A percentile compares a stretch with the other conserved stretches of the same genome.
phyloP scores from a whole-genome alignment of 2,888 invertebrate genomes.

The Iselma pallidipennis region DNA sequence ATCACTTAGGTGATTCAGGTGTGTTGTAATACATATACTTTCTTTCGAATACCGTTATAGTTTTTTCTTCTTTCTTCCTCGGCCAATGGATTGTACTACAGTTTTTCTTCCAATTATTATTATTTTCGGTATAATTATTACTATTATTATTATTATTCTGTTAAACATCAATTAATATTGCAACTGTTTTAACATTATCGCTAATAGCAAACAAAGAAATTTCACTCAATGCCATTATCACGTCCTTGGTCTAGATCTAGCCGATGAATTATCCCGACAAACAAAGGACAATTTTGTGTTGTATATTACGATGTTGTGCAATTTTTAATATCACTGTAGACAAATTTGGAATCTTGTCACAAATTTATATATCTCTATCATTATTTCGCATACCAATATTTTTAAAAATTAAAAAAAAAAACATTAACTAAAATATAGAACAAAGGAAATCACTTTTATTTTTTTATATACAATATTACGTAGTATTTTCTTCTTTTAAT shows the following conservation, averaged over 20 bases:
- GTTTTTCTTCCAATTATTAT: slow-evolving; percentile 1
- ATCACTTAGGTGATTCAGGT: slow-evolving; percentile 38
- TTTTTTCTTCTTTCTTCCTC: slow-evolving; percentile 17
- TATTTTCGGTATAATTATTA: neutral
- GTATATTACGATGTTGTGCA: slow-evolving; percentile 27
- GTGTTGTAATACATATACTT: slow-evolving; percentile 35
- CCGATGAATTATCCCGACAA: slow-evolving; percentile 26
- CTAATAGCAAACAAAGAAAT: slow-evolving; percentile 19
- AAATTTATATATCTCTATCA: neutral
- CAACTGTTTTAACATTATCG: too few species aligned
- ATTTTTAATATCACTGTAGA: slow-evolving; percentile 11
- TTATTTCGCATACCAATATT: too few species aligned
- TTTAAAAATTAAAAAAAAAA: neutral
- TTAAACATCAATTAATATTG: slow-evolving; percentile 4
- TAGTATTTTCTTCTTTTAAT: neutral
- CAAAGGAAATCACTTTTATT: slow-evolving; percentile 12
- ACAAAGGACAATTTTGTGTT: slow-evolving; percentile 34
- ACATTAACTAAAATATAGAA: slow-evolving; percentile 9
- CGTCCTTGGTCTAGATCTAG: slow-evolving; percentile 34
- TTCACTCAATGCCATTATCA: slow-evolving; percentile 28
- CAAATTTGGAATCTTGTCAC: slow-evolving; percentile 18
- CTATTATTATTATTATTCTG: neutral
- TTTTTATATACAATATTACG: slow-evolving; percentile 14
- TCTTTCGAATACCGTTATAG: slow-evolving; percentile 30
- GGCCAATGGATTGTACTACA: slow-evolving; percentile 15